Base-by-base conservation (phyloP, 1,140 invertebrate genomes). In the Drosophila sp. region DNA sequence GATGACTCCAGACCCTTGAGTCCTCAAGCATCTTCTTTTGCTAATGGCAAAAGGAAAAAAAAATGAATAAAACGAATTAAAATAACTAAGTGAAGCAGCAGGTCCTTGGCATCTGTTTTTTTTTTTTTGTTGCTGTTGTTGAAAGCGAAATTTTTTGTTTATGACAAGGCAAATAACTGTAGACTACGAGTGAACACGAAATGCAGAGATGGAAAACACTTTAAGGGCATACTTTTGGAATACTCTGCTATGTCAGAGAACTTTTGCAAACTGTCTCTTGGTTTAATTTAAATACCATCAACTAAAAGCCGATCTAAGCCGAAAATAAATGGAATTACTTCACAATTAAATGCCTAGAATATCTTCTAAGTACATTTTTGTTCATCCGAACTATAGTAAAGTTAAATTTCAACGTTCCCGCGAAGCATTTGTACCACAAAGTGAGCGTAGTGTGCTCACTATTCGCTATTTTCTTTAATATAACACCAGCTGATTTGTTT, bases 121-220 rank as follows among this genome's bases (percentile, higher is more conserved):
- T 11, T 44, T 44, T 11, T 44, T 8, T 56, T 56, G 17, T 17
- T 17, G 17, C 17, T 17, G 17, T 55, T 55, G 56, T 10, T 67
- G 83, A 87, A 87, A 82, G 72, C 47, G 70, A 87, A 87, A 66
- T 66, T 55, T 60, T 27, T 38, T 64, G 57, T 54, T 47, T 66
- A 30, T 65, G 66, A 79, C 73, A 76, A 27, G 66, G 40, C 60
- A 60, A 47, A 67, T 50, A 50, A 50, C 7, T 50, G 44, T 7
- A 17, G 33, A 10, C 23, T 55, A 7, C 29, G 10, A 8, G 17
- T 30, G 11, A 11, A 32, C 1, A 41, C 23, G 17, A 23, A 47
- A 41, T n/a, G n/a, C n/a, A 23, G 3, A 41, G 6, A 47, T 25
- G 25, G 25, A 25, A 23, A 47, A 7, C 23, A 47, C 8, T 1